Percentiles rank a stretch among this genome's conserved stretches.
Evolutionary conservation across 2,888 invertebrate genomes (phyloP).

Genomic region (Cheiracanthium punctorium): DNA sequence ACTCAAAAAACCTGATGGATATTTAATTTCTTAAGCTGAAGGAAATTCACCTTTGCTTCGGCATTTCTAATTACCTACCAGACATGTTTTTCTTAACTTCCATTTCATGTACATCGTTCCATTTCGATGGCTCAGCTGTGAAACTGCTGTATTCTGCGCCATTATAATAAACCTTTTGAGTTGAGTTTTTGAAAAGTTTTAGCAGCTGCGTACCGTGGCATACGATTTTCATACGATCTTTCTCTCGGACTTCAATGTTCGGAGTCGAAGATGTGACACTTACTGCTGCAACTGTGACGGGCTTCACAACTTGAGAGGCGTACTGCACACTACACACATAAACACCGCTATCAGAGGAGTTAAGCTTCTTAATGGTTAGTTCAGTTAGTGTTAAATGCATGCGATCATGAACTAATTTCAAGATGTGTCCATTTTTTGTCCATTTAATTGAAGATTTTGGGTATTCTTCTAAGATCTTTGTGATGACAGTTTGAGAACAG

Average conservation of each 20-base stretch:
- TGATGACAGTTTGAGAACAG: not conserved
- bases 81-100: conserved; percentile 28
- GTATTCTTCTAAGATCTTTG: conserved; percentile 30
- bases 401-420: conserved; percentile 25
- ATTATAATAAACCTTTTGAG: conserved; percentile 1
- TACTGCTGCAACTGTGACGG: conserved; percentile 23
- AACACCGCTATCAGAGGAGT: conserved; percentile 35
- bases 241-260: not conserved
- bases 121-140: not conserved
- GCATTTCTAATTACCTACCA: too few relatives aligned
- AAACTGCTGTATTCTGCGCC: conserved; percentile 8
- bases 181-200: conserved; percentile 11
- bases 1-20: too few relatives aligned
- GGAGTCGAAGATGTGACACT: conserved; percentile 10
- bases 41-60: too few relatives aligned
- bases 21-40: too few relatives aligned
- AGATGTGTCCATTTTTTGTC: conserved; percentile 48
- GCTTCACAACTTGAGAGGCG: conserved; percentile 24
- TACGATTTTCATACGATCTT: not conserved
- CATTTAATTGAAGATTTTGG: conserved; percentile 34
- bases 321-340: conserved; percentile 53
- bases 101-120: conserved; percentile 11
- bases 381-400: conserved; percentile 16
- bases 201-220: conserved; percentile 20
- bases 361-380: conserved; percentile 9